Percentiles rank a stretch among this genome's conserved stretches.
Evolutionary conservation across 2,797 vertebrate species (phyloP).

Genomic region (Cichlasoma orientale): DNA sequence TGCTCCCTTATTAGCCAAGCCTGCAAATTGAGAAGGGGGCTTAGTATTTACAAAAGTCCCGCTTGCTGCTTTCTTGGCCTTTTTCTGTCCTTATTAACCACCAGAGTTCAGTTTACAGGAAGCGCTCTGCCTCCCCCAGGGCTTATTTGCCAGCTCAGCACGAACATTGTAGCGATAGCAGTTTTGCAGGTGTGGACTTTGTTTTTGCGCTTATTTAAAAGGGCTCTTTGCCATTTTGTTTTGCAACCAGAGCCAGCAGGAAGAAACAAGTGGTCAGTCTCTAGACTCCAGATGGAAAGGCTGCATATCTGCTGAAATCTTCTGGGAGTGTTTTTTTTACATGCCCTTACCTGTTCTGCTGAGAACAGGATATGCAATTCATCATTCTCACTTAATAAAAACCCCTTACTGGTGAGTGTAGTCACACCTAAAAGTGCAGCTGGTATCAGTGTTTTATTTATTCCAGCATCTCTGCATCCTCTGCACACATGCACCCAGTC

Average conservation of each 20-base stretch:
- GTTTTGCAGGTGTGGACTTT: constrained; percentile 51
- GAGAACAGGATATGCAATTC: constrained; percentile 21
- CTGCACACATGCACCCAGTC: not conserved
- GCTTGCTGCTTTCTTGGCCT: constrained; percentile 12
- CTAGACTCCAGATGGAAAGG: constrained; percentile 2
- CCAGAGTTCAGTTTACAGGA: constrained; percentile 49
- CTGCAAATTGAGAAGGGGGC: constrained; percentile 4
- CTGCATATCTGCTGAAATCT: not conserved
- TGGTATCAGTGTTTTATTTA: not conserved
- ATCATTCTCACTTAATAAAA: not conserved
- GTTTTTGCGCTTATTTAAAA: constrained; percentile 7
- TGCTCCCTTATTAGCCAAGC: constrained; percentile 12
- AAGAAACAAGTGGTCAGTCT: constrained; percentile 16
- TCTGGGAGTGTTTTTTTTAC: constrained; percentile 2
- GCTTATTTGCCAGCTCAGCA: constrained; percentile 44
- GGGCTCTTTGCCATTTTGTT: constrained; percentile 8
- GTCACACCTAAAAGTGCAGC: not conserved
- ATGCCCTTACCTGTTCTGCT: constrained; percentile 28
- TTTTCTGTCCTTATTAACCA: constrained; percentile 43
- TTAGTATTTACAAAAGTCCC: constrained; percentile 8
- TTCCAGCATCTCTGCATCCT: not conserved
- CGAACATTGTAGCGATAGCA: constrained; percentile 42
- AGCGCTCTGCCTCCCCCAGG: constrained; percentile 39
- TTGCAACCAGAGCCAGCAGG: constrained; percentile 8
- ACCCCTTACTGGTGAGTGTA: not conserved